Evolutionary conservation across 2,797 vertebrate species (phyloP), one percentile per base, ranked within the genome.

Genomic region (Ctenopoma multispine): DNA sequence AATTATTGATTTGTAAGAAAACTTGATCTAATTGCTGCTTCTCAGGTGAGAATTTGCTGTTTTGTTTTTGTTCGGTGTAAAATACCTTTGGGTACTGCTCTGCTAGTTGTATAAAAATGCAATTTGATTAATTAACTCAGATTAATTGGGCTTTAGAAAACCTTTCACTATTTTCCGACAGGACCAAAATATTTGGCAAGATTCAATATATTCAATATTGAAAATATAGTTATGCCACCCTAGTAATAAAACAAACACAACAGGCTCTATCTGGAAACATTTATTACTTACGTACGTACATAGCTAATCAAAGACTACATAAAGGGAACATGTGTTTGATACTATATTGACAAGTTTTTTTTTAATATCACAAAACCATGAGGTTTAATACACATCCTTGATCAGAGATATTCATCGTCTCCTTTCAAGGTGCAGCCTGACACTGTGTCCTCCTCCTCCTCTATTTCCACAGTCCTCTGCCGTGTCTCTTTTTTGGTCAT

Each of bases 401-500:
- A 77, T 72, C 53, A 74, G 41, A 79, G 69, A 71, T 49, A 73
- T 79, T 73, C 24, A 79, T 83, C 71, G 17, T 75, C 58, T 76
- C 46, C 36, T 69, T 47, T 77, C 73, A 61, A 83, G 41, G 76
- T 74, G 69, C 65, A 55, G 58, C 23, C 70, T 36, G 63, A 71
- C 69, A 43, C 31, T 0, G 2, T 53, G 43, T 44, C 71, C 56
- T 69, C 70, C 67, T 56, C 65, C 69, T 77, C 71, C 53, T 75
- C 80, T 71, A 40, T 75, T 50, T 79, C 70, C 67, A 82, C 84
- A 43, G 20, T 85, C 68, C 54, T 69, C 69, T 69, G 24, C 23
- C 57, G 47, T 63, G 49, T 85, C 84, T 85, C 67, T 82, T 81
- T 86, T 86, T 81, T 70, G 73, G 72, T 84, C 67, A 84, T 88